A percentile compares a stretch with the other conserved stretches of the same genome.
These are phyloP conservation scores for Opisthograptis luteolata DNA, from an alignment of 2,888 invertebrate genomes.

Conservation along the genomic window DNA sequence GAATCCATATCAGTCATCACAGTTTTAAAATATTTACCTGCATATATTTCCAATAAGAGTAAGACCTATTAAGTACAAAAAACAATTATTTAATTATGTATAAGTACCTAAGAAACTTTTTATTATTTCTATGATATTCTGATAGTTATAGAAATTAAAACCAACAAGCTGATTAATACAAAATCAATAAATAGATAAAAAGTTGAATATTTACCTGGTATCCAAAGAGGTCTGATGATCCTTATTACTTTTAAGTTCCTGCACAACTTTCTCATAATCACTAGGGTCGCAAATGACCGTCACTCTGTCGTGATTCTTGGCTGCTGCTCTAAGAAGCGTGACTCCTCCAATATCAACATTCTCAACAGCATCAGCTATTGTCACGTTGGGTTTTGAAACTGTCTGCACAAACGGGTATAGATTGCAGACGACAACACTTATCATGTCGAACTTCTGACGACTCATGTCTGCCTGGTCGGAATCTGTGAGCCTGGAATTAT, in stretches of 20 bases:
- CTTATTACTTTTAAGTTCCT: constrained; percentile 87
- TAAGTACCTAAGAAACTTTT: no score
- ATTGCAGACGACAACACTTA: constrained; percentile 97
- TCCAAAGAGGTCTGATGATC: constrained; percentile 88
- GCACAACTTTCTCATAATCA: constrained; percentile 91
- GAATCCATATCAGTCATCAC: no score
- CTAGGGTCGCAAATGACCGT: constrained; percentile 96
- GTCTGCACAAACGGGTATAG: constrained; percentile 97
- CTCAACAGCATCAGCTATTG: constrained; percentile 95
- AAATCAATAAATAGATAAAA: no score
- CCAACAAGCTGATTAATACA: no score
- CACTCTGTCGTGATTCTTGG: constrained; percentile 98
- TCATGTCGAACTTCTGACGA: constrained; percentile 90
- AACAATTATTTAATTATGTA: no score
- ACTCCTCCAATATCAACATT: constrained; percentile 99
- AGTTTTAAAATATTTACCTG: no score
- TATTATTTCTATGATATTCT: no score
- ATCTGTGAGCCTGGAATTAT: constrained; percentile 84
- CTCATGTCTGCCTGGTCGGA: constrained; percentile 93
- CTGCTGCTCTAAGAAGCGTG: constrained; percentile 96
- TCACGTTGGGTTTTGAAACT: constrained; percentile 91
- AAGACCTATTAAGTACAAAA: no score
- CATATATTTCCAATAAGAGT: no score
- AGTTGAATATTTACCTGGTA: constrained; percentile 86
- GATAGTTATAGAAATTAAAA: no score